A percentile compares a stretch with the other conserved stretches of the same genome.
Evolutionary conservation across 1,140 invertebrate genomes (phyloP).

Genomic region (Hormaphis cornu): DNA sequence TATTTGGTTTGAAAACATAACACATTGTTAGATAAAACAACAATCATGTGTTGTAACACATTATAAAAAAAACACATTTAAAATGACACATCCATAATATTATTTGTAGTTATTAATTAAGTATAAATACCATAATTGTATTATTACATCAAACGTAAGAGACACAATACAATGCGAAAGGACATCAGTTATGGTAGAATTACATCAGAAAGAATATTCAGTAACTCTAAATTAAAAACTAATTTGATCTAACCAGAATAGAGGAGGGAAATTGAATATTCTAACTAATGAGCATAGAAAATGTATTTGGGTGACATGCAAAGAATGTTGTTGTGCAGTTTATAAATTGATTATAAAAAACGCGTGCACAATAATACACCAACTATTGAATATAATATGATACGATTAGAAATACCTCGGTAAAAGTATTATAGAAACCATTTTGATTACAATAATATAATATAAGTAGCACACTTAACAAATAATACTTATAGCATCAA

Average conservation of each 20-base stretch:
- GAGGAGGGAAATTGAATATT: too few relatives aligned
- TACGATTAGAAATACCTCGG: background rate
- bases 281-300: background rate
- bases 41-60: too few relatives aligned
- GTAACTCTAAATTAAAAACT: too few relatives aligned
- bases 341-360: background rate
- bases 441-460: constrained; percentile 6
- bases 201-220: background rate
- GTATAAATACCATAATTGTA: background rate
- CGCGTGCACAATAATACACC: background rate
- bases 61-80: constrained; percentile 12
- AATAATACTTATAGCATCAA: constrained; percentile 5
- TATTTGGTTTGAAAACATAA: background rate
- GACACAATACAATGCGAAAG: background rate
- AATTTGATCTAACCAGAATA: too few relatives aligned
- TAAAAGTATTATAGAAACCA: background rate
- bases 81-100: background rate
- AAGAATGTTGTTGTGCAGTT: too few relatives aligned
- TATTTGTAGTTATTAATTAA: background rate
- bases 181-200: background rate
- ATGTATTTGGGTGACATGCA: background rate
- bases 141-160: background rate
- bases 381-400: background rate
- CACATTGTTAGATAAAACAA: background rate
- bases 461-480: background rate